phyloP scores from a whole-genome alignment of 2,113 vertebrate species.

The Chaenocephalus aceratus region DNA sequence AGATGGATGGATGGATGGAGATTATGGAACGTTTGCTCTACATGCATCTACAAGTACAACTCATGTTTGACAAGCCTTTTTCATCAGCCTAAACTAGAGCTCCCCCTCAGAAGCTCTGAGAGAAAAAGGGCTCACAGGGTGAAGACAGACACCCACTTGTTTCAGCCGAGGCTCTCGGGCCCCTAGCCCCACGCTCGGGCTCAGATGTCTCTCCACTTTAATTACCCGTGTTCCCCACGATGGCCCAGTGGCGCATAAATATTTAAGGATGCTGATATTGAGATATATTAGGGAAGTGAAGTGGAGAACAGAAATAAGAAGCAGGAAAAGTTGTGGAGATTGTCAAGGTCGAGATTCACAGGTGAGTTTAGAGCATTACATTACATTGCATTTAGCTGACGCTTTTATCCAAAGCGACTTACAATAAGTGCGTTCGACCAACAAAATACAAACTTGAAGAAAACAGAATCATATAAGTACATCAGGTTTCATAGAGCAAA shows the following conservation, averaged over 20 bases:
- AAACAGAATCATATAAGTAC: too few relatives aligned
- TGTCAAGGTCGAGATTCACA: background rate
- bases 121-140: background rate
- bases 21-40: background rate
- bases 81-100: background rate
- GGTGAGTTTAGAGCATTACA: background rate
- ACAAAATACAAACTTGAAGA: too few relatives aligned
- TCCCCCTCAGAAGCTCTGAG: background rate
- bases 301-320: background rate
- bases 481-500: too few relatives aligned
- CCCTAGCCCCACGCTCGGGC: background rate
- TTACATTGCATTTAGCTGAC: too few relatives aligned
- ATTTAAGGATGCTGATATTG: conserved; percentile 64
- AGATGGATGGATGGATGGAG: too few relatives aligned
- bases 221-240: conserved; percentile 49
- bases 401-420: too few relatives aligned
- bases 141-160: conserved; percentile 21
- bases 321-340: background rate
- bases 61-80: background rate
- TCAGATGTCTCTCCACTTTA: conserved; percentile 58
- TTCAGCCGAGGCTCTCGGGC: conserved; percentile 3
- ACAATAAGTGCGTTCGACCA: too few relatives aligned
- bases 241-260: conserved; percentile 40
- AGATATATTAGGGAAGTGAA: conserved; percentile 35
- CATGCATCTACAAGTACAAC: background rate